Conservation (phyloP, 2,797 vertebrate genomes). For the Pempheris klunzingeri region DNA sequence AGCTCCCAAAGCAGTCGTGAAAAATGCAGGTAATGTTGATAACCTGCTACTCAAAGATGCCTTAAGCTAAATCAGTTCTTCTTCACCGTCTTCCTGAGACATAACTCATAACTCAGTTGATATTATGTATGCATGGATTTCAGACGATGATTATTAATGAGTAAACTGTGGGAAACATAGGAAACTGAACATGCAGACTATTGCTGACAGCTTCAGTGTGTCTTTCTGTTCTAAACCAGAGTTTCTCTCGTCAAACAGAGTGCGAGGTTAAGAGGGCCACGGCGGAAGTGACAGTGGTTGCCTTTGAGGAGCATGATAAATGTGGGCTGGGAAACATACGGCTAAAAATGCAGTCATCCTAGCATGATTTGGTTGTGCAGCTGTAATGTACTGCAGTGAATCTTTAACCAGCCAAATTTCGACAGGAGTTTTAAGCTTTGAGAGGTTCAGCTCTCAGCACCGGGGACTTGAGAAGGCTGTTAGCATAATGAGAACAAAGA, state of each 20-base stretch:
- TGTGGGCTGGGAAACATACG: background rate
- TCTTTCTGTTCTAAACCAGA: background rate
- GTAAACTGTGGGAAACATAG: too few relatives aligned
- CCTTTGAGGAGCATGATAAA: conserved; percentile 25
- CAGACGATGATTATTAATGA: background rate
- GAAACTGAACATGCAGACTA: background rate
- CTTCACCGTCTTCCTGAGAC: background rate
- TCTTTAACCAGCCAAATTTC: conserved; percentile 30
- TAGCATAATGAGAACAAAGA: conserved; percentile 59
- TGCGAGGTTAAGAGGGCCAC: background rate
- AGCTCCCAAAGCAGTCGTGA: background rate
- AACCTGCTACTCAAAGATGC: conserved; percentile 2
- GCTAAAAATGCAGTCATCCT: conserved; percentile 1
- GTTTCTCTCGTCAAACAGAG: background rate
- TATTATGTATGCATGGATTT: background rate
- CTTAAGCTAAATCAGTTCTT: background rate
- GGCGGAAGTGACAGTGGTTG: conserved; percentile 10
- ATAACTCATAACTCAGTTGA: background rate
- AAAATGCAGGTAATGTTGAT: background rate
- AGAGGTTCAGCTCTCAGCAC: conserved; percentile 40
- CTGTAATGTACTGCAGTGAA: conserved; percentile 3
- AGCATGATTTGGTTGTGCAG: background rate
- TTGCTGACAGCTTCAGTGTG: background rate
- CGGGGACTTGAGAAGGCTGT: conserved; percentile 43
- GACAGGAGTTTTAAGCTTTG: conserved; percentile 34